A percentile compares a stretch with the other conserved stretches of the same genome.
These are phyloP conservation scores for Dorcus parallelipipedus DNA, from an alignment of 2,888 invertebrate genomes.

Conservation along the genomic window DNA sequence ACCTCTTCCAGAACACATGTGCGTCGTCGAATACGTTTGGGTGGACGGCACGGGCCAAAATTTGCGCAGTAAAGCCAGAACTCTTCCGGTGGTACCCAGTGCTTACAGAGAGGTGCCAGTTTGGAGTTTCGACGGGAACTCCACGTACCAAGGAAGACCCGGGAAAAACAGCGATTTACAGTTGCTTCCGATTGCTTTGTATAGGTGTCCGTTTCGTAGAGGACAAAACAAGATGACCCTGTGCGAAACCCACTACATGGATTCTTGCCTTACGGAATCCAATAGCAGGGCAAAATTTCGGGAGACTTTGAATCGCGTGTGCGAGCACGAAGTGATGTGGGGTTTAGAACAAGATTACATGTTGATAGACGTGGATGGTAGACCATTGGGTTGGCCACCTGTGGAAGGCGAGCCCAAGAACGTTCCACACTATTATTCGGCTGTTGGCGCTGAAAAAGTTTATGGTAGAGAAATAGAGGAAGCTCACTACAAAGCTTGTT, in stretches of 20 bases:
- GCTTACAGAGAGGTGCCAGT: constrained; percentile 62
- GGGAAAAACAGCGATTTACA: constrained; percentile 70
- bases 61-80: constrained; percentile 66
- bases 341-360: constrained; percentile 71
- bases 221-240: constrained; percentile 71
- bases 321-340: constrained; percentile 67
- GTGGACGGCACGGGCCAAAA: constrained; percentile 72
- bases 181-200: constrained; percentile 73
- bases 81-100: constrained; percentile 62
- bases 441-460: constrained; percentile 73
- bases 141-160: constrained; percentile 65
- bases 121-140: constrained; percentile 76
- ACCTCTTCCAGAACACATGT: constrained; percentile 55
- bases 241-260: constrained; percentile 70
- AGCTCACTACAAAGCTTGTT: constrained; percentile 72
- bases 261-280: constrained; percentile 58
- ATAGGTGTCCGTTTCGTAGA: constrained; percentile 76
- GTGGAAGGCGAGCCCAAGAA: constrained; percentile 62
- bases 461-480: constrained; percentile 80
- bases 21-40: constrained; percentile 70
- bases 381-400: constrained; percentile 73
- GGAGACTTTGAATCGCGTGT: constrained; percentile 56
- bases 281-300: constrained; percentile 40
- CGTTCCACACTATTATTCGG: constrained; percentile 82
- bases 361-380: constrained; percentile 54